Base-by-base conservation (phyloP, 1,140 invertebrate genomes). In the Euglossa dilemma region DNA sequence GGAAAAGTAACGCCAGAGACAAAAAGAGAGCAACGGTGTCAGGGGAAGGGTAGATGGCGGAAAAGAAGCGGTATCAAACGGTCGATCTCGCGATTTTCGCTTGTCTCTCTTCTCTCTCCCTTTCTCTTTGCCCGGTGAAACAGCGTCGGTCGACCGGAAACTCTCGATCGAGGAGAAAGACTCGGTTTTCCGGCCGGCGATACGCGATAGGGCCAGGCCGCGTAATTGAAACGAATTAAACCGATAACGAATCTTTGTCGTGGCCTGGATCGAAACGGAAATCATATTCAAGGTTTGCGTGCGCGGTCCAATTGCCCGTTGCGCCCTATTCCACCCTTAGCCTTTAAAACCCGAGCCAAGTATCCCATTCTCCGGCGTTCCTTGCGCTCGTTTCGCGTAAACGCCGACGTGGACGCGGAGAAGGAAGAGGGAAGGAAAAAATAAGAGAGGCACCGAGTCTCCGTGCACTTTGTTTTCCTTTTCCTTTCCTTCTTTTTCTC, bases 41-140 rank as follows among this genome's bases (percentile, higher is more conserved):
- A 45, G 6, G 64, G 20, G 20, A 43, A 20, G 28, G 18, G 16
- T 20, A 50, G 36, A 28, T 20, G 54, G 59, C 9, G 52, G 69
- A 25, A 78, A 1, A 57, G 18, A 52, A 36, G 11, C 36, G 57
- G 25, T 20, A 78, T 82, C 85, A 59, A 86, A 87, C 85, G 61
- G 52, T 82, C 63, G 69, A 47, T 73, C 57, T 61, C 16, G 28
- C 69, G 56, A 67, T 63, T 76, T 20, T 63, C 52, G 16, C 56
- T 57, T 69, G 56, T 23, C 57, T 59, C 59, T 16, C 61, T 16
- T 20, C 18, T n/a, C n/a, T n/a, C n/a, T n/a, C n/a, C n/a, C n/a
- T n/a, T n/a, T 59, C 59, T 16, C 61, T 16, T 20, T 9, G 16
- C 4, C 8, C 12, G 36, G 36, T 45, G 20, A 14, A 23, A 3